Conservation (phyloP, 2,797 vertebrate species). For the Sitta carolinensis region DNA sequence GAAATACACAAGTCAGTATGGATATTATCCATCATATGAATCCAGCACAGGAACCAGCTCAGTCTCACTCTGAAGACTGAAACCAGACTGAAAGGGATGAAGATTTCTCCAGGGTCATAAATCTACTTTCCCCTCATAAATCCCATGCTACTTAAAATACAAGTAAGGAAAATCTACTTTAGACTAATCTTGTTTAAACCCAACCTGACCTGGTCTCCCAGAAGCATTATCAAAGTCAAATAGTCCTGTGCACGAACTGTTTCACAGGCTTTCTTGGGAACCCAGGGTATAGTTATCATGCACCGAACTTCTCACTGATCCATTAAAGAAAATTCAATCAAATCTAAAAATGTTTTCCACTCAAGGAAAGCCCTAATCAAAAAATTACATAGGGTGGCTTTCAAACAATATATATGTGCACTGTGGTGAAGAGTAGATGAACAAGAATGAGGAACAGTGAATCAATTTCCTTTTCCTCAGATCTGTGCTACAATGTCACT, state of each 20-base stretch:
- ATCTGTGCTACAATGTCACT: background rate
- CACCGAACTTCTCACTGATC: background rate
- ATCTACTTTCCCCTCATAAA: constrained; percentile 44
- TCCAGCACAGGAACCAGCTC: background rate
- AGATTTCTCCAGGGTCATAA: constrained; percentile 13
- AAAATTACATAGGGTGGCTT: background rate
- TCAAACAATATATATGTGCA: background rate
- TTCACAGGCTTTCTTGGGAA: background rate
- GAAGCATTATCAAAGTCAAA: constrained; percentile 49
- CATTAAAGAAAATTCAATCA: background rate
- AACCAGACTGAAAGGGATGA: background rate
- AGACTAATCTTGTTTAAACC: constrained; percentile 68
- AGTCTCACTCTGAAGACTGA: background rate
- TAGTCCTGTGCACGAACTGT: background rate
- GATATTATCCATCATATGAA: background rate
- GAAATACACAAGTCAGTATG: background rate
- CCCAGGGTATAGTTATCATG: background rate
- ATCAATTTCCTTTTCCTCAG: background rate
- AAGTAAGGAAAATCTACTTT: constrained; percentile 43
- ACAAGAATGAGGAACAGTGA: background rate
- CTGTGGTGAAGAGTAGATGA: background rate
- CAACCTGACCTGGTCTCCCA: constrained; percentile 31
- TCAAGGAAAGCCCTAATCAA: background rate
- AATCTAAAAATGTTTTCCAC: background rate
- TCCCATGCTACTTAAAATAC: constrained; percentile 49